A percentile compares a stretch with the other conserved stretches of the same genome.
Conservation (phyloP, 2,113 vertebrate species). For the Oreochromis aureus region DNA sequence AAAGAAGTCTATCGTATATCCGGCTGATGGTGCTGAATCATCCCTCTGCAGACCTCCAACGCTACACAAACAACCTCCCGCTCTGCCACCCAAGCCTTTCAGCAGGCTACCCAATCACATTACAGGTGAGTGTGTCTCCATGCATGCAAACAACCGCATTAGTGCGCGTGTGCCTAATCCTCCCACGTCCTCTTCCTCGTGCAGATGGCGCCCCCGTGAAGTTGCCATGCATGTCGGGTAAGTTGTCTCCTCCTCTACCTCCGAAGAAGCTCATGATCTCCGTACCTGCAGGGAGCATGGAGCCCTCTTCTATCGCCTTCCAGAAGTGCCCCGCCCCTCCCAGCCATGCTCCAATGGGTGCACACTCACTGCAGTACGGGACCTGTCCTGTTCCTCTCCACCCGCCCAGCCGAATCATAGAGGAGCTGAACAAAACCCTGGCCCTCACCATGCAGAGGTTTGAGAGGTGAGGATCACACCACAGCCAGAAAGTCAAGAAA, state of each 20-base stretch:
- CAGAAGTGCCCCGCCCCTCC: conserved; percentile 82
- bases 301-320: conserved; percentile 78
- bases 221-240: conserved; percentile 89
- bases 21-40: conserved; percentile 80
- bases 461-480: conserved; percentile 80
- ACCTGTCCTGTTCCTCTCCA: conserved; percentile 80
- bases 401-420: conserved; percentile 87
- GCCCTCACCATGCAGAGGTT: conserved; percentile 97
- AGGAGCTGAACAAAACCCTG: conserved; percentile 94
- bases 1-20: conserved; percentile 79
- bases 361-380: conserved; percentile 84
- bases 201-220: conserved; percentile 86
- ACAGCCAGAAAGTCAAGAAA: not conserved
- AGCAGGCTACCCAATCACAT: conserved; percentile 90
- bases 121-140: conserved; percentile 61
- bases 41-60: conserved; percentile 81
- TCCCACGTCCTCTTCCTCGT: not conserved
- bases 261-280: conserved; percentile 99
- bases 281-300: conserved; percentile 82
- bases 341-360: conserved; percentile 77
- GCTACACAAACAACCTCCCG: conserved; percentile 93
- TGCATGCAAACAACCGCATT: accelerated
- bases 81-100: conserved; percentile 93
- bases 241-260: conserved; percentile 95
- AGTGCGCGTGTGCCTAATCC: not conserved